Percentiles rank a stretch among this genome's conserved stretches.
Conservation (phyloP, 2,113 vertebrate species). For the Aepyceros melampus region DNA sequence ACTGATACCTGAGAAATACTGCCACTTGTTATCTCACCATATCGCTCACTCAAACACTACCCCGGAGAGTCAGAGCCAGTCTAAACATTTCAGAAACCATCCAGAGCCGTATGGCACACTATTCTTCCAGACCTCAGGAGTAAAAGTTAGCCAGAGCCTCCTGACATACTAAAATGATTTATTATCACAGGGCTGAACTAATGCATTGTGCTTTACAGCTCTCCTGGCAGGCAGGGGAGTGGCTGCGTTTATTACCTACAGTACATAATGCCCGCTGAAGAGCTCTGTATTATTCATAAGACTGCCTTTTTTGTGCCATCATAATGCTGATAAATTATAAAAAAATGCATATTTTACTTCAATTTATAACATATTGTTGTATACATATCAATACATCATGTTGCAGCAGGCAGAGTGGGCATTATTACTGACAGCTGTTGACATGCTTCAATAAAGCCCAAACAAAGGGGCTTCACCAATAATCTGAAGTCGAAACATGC, state of each 20-base stretch:
- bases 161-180: constrained; percentile 90
- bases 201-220: constrained; percentile 89
- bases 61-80: constrained; percentile 81
- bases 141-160: constrained; percentile 82
- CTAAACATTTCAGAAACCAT: constrained; percentile 85
- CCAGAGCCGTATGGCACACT: constrained; percentile 80
- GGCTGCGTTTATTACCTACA: constrained; percentile 89
- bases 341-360: constrained; percentile 91
- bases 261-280: constrained; percentile 85
- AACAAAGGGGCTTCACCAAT: constrained; percentile 72
- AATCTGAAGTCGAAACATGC: constrained; percentile 47
- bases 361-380: constrained; percentile 89
- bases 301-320: constrained; percentile 87
- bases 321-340: constrained; percentile 88
- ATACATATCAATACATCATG: constrained; percentile 84
- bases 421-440: constrained; percentile 75
- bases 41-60: constrained; percentile 86
- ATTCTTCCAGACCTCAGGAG: constrained; percentile 82
- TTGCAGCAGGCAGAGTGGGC: constrained; percentile 69
- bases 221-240: constrained; percentile 87
- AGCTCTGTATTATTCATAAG: constrained; percentile 96
- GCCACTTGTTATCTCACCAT: constrained; percentile 89
- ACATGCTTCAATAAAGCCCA: constrained; percentile 70
- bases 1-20: constrained; percentile 86
- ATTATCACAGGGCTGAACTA: constrained; percentile 89